Conservation (phyloP, 2,888 invertebrate species). For the Myathropa florea region DNA sequence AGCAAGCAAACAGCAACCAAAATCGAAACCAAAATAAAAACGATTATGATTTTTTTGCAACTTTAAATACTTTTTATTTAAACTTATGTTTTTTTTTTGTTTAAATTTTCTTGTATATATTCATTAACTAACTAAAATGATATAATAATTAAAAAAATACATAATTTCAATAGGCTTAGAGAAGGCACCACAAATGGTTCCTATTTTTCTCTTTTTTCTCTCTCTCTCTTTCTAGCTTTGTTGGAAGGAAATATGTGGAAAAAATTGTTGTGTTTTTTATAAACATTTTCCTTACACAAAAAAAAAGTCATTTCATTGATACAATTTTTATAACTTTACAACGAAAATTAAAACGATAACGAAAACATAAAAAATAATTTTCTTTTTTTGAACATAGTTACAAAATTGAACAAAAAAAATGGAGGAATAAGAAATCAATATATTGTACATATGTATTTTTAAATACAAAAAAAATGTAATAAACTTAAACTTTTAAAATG, state of each 20-base stretch:
- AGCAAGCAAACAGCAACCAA: slow-evolving; percentile 22
- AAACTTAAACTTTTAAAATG: slow-evolving; percentile 61
- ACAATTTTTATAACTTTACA: slow-evolving; percentile 10
- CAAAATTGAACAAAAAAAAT: background rate
- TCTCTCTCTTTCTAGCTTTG: too few species aligned
- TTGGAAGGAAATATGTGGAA: background rate
- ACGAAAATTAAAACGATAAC: slow-evolving; percentile 7
- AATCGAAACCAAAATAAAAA: slow-evolving; percentile 21
- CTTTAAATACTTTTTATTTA: slow-evolving; percentile 70
- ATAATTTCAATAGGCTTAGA: slow-evolving; percentile 58
- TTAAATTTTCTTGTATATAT: slow-evolving; percentile 39
- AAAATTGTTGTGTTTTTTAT: slow-evolving; percentile 29
- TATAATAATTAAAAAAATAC: slow-evolving; percentile 50
- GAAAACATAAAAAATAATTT: slow-evolving; percentile 16
- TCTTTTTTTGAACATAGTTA: slow-evolving; percentile 41
- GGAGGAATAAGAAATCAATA: background rate
- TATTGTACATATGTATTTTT: slow-evolving; percentile 16
- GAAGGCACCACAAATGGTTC: slow-evolving; percentile 42
- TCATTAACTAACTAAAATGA: slow-evolving; percentile 56
- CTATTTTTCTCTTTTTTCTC: background rate
- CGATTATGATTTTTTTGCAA: slow-evolving; percentile 36
- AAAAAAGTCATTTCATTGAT: background rate
- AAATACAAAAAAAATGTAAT: background rate
- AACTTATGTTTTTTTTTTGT: slow-evolving; percentile 23
- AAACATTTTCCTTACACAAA: slow-evolving; percentile 7